Conservation (phyloP, 2,113 vertebrate genomes). For the Catharus minimus region DNA sequence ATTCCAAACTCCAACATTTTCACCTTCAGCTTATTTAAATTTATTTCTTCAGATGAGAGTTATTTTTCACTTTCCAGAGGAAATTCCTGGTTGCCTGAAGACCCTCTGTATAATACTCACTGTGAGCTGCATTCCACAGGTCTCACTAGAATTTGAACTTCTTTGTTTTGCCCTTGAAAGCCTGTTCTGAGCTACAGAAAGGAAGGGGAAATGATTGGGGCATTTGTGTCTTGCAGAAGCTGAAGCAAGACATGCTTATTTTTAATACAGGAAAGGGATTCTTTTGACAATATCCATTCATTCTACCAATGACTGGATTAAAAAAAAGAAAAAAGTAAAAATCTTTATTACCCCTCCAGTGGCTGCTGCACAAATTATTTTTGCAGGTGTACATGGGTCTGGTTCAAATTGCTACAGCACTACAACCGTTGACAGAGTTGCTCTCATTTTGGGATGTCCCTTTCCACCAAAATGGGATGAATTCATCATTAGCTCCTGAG, state of each 20-base stretch:
- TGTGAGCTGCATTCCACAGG: constrained; percentile 25
- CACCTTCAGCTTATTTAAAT: constrained; percentile 34
- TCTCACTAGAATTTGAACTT: constrained; percentile 34
- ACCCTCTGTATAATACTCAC: not conserved
- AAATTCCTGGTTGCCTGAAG: constrained; percentile 41
- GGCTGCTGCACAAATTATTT: constrained; percentile 38
- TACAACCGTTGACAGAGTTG: not conserved
- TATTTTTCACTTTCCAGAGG: constrained; percentile 29
- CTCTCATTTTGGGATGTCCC: not conserved
- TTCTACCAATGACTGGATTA: constrained; percentile 9
- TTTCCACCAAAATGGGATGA: not conserved
- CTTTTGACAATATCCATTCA: constrained; percentile 44
- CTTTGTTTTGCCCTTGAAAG: constrained; percentile 31
- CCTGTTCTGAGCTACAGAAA: constrained; percentile 3
- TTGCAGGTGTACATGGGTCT: constrained; percentile 31
- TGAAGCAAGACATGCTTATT: constrained; percentile 31
- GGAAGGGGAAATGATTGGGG: constrained; percentile 19
- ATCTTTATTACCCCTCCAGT: constrained; percentile 36
- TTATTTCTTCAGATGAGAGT: constrained; percentile 21
- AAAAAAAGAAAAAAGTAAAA: not conserved
- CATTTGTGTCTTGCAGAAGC: constrained; percentile 23
- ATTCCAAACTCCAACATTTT: constrained; percentile 1
- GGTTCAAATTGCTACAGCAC: constrained; percentile 7
- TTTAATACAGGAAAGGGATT: constrained; percentile 54
- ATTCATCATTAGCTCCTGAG: not conserved